These are phyloP conservation scores for Propsilocerus akamusi DNA, from an alignment of 1,140 invertebrate species.

Conservation along the genomic window DNA sequence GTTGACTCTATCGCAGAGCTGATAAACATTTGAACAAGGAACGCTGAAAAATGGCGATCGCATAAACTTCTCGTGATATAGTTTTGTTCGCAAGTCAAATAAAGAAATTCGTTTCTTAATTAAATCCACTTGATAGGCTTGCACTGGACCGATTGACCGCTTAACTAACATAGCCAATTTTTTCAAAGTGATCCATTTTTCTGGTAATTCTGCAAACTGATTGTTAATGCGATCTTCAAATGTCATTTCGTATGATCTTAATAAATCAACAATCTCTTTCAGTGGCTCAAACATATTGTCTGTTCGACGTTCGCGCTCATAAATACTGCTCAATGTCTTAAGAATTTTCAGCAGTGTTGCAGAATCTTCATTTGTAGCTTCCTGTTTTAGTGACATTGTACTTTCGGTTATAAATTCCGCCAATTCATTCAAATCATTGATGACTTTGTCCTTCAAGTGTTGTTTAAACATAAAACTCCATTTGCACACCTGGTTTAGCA, in stretches of 20 bases:
- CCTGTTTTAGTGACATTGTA: slow-evolving; percentile 30
- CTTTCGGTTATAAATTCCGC: slow-evolving; percentile 39
- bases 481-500: slow-evolving; percentile 47
- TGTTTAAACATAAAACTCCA: slow-evolving; percentile 56
- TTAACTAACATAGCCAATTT: slow-evolving; percentile 66
- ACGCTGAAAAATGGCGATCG: slow-evolving; percentile 33
- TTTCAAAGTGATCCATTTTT: slow-evolving; percentile 75
- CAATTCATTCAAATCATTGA: slow-evolving; percentile 29
- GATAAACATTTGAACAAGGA: slow-evolving; percentile 45
- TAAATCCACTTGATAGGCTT: slow-evolving; percentile 37
- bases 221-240: slow-evolving; percentile 27
- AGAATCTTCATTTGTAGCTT: slow-evolving; percentile 43
- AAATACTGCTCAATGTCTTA: slow-evolving; percentile 35
- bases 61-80: slow-evolving; percentile 59
- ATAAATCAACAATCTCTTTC: slow-evolving; percentile 52
- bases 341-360: slow-evolving; percentile 32
- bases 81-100: slow-evolving; percentile 60
- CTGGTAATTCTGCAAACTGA: slow-evolving; percentile 55
- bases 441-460: slow-evolving; percentile 45
- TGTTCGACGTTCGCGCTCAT: slow-evolving; percentile 33
- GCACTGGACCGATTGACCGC: slow-evolving; percentile 65
- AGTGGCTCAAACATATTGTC: slow-evolving; percentile 67
- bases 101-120: slow-evolving; percentile 42
- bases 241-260: slow-evolving; percentile 53
- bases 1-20: slow-evolving; percentile 42